Percentiles rank a stretch among this genome's conserved stretches.
Conservation (phyloP, 1,140 invertebrate species). For the Drosophila gunungcola region DNA sequence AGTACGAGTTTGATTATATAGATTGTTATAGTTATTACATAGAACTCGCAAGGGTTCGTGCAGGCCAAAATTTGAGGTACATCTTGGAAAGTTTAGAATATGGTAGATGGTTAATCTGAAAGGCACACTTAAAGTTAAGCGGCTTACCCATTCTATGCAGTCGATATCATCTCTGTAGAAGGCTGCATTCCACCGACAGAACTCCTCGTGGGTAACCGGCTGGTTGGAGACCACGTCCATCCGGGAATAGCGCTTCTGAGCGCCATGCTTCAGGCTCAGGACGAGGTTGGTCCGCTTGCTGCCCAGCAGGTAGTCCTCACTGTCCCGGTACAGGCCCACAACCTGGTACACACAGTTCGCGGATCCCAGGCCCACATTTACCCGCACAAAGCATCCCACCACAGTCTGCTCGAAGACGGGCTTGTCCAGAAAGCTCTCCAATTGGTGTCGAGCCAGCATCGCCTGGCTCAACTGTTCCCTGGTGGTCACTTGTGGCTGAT, state of each 20-base stretch:
- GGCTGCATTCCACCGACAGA: slow-evolving; percentile 19
- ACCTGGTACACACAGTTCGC: slow-evolving; percentile 19
- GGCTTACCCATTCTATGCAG: too few species aligned
- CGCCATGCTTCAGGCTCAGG: slow-evolving; percentile 16
- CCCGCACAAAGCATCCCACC: slow-evolving; percentile 42
- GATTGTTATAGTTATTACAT: too few species aligned
- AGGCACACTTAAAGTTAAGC: too few species aligned
- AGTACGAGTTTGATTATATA: too few species aligned
- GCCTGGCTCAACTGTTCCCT: slow-evolving; percentile 13
- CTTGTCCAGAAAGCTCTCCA: slow-evolving; percentile 43
- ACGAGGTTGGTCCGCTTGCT: slow-evolving; percentile 11
- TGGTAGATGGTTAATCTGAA: too few species aligned
- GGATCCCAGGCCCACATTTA: slow-evolving; percentile 5
- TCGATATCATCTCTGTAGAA: too few species aligned
- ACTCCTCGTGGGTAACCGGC: slow-evolving; percentile 15
- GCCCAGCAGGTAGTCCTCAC: slow-evolving; percentile 19
- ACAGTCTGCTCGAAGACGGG: slow-evolving; percentile 46
- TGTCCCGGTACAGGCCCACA: neutral
- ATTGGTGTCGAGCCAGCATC: slow-evolving; percentile 36
- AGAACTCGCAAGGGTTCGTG: too few species aligned
- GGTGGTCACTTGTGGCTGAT: neutral
- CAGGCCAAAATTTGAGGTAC: too few species aligned
- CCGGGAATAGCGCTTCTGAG: neutral
- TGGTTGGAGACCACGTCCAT: slow-evolving; percentile 50
- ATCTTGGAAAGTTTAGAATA: too few species aligned